Evolutionary conservation across 2,797 vertebrate species (phyloP).

Genomic region (Lerista edwardsae): DNA sequence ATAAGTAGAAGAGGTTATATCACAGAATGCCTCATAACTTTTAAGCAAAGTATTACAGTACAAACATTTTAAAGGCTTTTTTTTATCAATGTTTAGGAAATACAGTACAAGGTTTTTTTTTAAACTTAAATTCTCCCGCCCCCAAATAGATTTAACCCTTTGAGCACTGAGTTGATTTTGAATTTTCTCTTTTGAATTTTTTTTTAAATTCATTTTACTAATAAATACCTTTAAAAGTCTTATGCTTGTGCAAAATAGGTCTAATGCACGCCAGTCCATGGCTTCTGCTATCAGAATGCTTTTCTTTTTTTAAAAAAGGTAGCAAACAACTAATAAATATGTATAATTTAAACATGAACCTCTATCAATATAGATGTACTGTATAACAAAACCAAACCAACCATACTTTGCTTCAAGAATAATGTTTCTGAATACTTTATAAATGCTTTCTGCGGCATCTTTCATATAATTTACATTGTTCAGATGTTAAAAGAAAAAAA

Average conservation of each 20-base stretch:
- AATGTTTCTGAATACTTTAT: constrained; percentile 86
- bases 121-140: constrained; percentile 6
- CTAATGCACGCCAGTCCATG: constrained; percentile 72
- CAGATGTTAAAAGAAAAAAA: constrained; percentile 78
- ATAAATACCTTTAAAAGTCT: constrained; percentile 92
- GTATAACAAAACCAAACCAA: constrained; percentile 83
- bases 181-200: constrained; percentile 72
- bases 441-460: constrained; percentile 83
- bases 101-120: constrained; percentile 87
- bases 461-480: constrained; percentile 85
- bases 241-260: constrained; percentile 94
- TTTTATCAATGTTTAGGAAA: constrained; percentile 89
- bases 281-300: constrained; percentile 71
- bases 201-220: constrained; percentile 80
- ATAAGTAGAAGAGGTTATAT: constrained; percentile 89
- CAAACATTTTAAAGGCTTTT: constrained; percentile 90
- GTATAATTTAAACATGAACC: constrained; percentile 85
- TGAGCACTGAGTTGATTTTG: constrained; percentile 90
- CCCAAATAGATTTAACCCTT: constrained; percentile 97
- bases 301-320: constrained; percentile 63
- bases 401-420: constrained; percentile 83
- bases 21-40: constrained; percentile 90
- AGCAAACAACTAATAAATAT: constrained; percentile 83
- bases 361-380: constrained; percentile 85
- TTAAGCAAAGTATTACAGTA: constrained; percentile 98